phyloP scores from a whole-genome alignment of 2,888 invertebrate species.

The Xestia xanthographa region DNA sequence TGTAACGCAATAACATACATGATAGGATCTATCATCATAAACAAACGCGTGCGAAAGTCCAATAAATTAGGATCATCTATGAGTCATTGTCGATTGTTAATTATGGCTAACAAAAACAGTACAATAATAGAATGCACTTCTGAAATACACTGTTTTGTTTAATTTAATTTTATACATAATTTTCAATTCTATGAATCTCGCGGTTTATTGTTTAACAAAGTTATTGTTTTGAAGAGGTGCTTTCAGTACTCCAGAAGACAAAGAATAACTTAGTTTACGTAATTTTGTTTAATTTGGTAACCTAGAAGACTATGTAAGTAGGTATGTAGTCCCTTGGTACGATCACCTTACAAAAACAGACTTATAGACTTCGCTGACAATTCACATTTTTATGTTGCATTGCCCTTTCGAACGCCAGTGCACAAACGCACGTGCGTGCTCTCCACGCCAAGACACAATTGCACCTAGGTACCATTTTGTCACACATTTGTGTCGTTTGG shows the following conservation, averaged over 20 bases:
- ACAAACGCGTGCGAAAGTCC: constrained; percentile 35
- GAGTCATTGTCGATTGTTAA: constrained; percentile 20
- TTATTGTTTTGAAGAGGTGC: background rate
- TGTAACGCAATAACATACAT: constrained; percentile 1
- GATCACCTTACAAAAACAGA: no score
- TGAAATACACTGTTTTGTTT: background rate
- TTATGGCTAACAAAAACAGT: background rate
- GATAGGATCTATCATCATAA: constrained; percentile 22
- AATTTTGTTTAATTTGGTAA: background rate
- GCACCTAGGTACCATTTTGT: no score
- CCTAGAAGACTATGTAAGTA: background rate
- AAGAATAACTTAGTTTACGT: background rate
- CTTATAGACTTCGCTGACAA: no score
- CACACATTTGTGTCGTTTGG: no score
- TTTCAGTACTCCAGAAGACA: background rate
- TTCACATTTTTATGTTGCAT: no score
- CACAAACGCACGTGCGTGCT: no score
- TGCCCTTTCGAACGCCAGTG: no score
- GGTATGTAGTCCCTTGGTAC: no score
- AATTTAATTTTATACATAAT: background rate
- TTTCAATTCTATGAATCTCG: background rate
- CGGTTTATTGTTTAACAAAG: background rate
- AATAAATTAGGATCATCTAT: constrained; percentile 23
- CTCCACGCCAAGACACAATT: no score
- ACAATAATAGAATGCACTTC: background rate